phyloP scores from a whole-genome alignment of 2,888 invertebrate genomes.

The Eupithecia abbreviata region DNA sequence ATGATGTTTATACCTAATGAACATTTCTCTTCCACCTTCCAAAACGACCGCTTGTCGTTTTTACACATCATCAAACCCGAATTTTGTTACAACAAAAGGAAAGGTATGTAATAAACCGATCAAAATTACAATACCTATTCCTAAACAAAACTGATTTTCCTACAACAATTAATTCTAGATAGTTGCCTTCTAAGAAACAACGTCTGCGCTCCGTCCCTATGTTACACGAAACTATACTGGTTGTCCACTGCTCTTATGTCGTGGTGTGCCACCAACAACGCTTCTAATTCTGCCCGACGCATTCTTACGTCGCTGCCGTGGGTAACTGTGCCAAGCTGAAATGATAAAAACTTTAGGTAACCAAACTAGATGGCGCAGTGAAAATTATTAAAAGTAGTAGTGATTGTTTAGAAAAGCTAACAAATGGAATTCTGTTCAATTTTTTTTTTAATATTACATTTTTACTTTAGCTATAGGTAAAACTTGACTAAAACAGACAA shows the following conservation, averaged over 20 bases:
- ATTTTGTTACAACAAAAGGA: not conserved
- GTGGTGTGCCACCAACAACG: conserved; percentile 82
- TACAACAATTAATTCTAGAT: conserved; percentile 26
- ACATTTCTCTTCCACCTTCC: not conserved
- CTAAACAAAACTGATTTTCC: conserved; percentile 28
- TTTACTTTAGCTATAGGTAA: not conserved
- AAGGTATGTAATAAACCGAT: not conserved
- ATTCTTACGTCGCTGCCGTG: conserved; percentile 92
- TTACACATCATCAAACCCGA: not conserved
- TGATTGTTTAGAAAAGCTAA: not conserved
- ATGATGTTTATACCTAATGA: not conserved
- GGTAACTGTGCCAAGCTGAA: conserved; percentile 86
- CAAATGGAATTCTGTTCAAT: not conserved
- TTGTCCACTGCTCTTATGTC: conserved; percentile 90
- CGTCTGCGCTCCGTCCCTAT: conserved; percentile 31
- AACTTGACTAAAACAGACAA: conserved; percentile 13
- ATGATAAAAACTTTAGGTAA: conserved; percentile 18
- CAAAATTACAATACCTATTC: not conserved
- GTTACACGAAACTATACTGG: conserved; percentile 85
- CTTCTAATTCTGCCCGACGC: conserved; percentile 90
- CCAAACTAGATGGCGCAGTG: not conserved
- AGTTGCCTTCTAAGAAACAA: conserved; percentile 22
- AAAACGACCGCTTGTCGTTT: not conserved
- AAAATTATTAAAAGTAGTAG: not conserved
- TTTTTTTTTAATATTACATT: not conserved